Percentiles rank a stretch among this genome's conserved stretches.
Conservation (phyloP, 1,140 invertebrate species). For the Drosophila sproati region DNA sequence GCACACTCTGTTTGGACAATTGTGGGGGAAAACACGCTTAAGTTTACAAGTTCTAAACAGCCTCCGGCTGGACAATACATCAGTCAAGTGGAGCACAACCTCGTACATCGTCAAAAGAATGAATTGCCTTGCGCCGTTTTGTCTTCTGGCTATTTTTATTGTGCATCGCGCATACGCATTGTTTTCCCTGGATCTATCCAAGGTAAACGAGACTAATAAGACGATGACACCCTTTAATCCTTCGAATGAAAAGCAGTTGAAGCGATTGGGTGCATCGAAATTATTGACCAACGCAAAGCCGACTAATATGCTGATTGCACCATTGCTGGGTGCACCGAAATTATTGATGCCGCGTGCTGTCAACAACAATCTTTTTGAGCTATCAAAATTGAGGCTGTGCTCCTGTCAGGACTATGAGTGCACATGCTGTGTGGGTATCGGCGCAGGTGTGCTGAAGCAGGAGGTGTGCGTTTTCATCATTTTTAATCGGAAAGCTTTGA, state of each 20-base stretch:
- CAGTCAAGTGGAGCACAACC: slow-evolving; percentile 40
- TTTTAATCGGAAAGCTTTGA: slow-evolving; percentile 38
- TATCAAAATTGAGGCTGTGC: slow-evolving; percentile 60
- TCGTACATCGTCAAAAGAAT: slow-evolving; percentile 40
- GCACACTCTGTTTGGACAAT: slow-evolving; percentile 71
- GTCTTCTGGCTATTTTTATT: neutral
- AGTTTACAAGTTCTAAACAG: slow-evolving; percentile 9
- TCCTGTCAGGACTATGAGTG: slow-evolving; percentile 56
- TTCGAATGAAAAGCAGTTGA: slow-evolving; percentile 29
- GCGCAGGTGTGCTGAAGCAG: slow-evolving; percentile 40
- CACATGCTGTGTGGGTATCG: slow-evolving; percentile 63
- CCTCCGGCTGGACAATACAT: slow-evolving; percentile 24
- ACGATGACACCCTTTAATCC: slow-evolving; percentile 52
- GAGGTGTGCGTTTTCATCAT: slow-evolving; percentile 41
- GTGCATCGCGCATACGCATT: slow-evolving; percentile 33
- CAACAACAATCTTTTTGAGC: slow-evolving; percentile 54
- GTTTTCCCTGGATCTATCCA: neutral
- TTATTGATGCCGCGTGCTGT: neutral
- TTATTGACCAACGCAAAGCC: neutral
- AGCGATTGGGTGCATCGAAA: neutral
- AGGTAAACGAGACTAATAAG: neutral
- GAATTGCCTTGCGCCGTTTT: slow-evolving; percentile 40
- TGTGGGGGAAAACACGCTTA: slow-evolving; percentile 61
- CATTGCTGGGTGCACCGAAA: neutral
- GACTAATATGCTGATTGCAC: neutral